These are phyloP conservation scores for Catalaphyllia jardinei DNA, from an alignment of 64 coral and sea anemone genomes.

Conservation along the genomic window DNA sequence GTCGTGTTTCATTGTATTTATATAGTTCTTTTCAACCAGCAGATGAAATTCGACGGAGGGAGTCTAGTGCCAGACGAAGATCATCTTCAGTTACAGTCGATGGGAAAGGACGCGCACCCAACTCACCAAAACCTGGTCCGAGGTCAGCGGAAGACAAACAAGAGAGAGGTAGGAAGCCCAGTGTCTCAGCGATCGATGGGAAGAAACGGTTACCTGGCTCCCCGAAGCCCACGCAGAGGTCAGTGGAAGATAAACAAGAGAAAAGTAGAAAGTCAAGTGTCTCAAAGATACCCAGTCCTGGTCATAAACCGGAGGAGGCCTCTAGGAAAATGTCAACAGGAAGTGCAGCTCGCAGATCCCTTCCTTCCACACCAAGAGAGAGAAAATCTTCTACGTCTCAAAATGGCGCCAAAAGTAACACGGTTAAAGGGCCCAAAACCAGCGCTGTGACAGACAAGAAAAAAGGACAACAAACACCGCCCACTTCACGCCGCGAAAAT, in stretches of 20 bases:
- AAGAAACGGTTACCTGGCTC: background rate
- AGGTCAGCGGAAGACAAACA: constrained; percentile 18
- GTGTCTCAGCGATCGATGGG: background rate
- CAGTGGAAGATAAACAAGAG: constrained; percentile 17
- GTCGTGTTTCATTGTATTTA: background rate
- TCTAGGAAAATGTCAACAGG: constrained; percentile 13
- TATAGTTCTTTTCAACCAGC: background rate
- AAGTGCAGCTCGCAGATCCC: background rate
- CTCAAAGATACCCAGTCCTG: constrained; percentile 1
- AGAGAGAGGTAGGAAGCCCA: background rate
- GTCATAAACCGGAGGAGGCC: constrained; percentile 6
- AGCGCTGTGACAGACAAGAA: background rate
- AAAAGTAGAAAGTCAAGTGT: background rate
- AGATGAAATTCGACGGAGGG: background rate
- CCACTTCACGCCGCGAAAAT: background rate
- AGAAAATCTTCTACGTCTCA: constrained; percentile 6
- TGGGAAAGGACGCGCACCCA: background rate
- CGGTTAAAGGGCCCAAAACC: background rate
- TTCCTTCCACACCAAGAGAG: constrained; percentile 26
- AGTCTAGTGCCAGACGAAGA: background rate
- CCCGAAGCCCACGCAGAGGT: background rate
- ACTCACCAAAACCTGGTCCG: background rate
- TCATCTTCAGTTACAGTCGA: constrained; percentile 17
- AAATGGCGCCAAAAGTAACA: background rate
- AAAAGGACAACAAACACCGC: background rate